Evolutionary conservation across 2,888 invertebrate genomes (phyloP).

Genomic region (Plutella xylostella): DNA sequence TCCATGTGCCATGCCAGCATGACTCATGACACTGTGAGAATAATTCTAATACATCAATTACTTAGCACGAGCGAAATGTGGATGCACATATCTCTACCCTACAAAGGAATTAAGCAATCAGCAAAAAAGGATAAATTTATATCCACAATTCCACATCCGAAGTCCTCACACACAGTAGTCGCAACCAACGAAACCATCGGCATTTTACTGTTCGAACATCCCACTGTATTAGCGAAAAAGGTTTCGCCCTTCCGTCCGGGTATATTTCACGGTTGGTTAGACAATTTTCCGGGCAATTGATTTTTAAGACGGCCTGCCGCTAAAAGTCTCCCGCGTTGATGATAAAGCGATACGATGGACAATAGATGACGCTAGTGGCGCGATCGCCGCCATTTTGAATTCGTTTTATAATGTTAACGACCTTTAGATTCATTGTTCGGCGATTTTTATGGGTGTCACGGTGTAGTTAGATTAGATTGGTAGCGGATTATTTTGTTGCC

Average conservation of each 20-base stretch:
- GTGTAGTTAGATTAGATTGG: too few relatives aligned
- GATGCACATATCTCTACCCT: too few relatives aligned
- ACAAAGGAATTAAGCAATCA: too few relatives aligned
- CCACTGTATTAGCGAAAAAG: slow-evolving; percentile 46
- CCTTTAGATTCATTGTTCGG: slow-evolving; percentile 1
- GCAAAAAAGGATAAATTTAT: too few relatives aligned
- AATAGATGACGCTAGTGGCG: neutral
- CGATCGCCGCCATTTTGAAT: slow-evolving; percentile 8
- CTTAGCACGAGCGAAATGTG: too few relatives aligned
- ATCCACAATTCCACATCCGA: too few relatives aligned
- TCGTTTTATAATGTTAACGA: slow-evolving; percentile 10
- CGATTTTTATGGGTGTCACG: slow-evolving; percentile 7
- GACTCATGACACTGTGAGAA: too few relatives aligned
- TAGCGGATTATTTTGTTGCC: too few relatives aligned
- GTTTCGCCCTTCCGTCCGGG: slow-evolving; percentile 43
- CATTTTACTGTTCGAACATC: too few relatives aligned
- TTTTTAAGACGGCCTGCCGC: slow-evolving; percentile 28
- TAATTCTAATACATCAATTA: too few relatives aligned
- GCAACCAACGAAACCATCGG: neutral
- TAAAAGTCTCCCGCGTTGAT: slow-evolving; percentile 10
- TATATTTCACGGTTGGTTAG: slow-evolving; percentile 67
- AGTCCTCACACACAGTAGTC: too few relatives aligned
- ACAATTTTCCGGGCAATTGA: slow-evolving; percentile 67
- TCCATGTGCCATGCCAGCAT: too few relatives aligned
- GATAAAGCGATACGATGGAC: neutral